A percentile compares a stretch with the other conserved stretches of the same genome.
Conservation (phyloP, 2,113 vertebrate species). For the Sylvilagus bachmani region DNA sequence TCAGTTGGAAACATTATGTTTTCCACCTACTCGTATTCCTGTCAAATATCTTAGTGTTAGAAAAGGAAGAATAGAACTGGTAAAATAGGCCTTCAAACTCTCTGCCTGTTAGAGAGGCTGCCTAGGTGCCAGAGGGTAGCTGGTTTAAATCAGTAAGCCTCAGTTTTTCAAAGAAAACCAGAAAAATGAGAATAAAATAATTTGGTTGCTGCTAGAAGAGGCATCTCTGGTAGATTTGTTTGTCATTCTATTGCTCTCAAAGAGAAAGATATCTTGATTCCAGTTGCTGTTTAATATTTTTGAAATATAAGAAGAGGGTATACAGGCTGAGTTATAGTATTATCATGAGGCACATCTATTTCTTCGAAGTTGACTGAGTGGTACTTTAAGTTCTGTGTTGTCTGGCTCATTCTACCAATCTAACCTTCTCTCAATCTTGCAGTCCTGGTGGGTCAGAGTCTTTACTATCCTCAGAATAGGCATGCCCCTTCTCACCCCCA, state of each 20-base stretch:
- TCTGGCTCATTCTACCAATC: not conserved
- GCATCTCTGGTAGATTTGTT: conserved; percentile 16
- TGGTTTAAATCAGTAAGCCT: conserved; percentile 52
- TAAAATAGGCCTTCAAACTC: conserved; percentile 64
- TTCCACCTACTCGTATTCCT: conserved; percentile 79
- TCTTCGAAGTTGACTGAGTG: not conserved
- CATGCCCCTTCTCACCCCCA: not conserved
- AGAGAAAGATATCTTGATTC: conserved; percentile 36
- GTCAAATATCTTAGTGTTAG: conserved; percentile 78
- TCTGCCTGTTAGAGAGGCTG: conserved; percentile 24
- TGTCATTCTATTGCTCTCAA: conserved; percentile 17
- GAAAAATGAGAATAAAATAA: conserved; percentile 44
- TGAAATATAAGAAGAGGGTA: not conserved
- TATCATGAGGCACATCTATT: not conserved
- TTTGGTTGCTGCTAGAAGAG: conserved; percentile 48
- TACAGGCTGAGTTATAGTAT: not conserved
- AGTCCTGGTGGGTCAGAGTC: not conserved
- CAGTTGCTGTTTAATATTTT: conserved; percentile 7
- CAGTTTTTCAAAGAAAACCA: conserved; percentile 60
- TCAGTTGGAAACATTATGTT: conserved; percentile 83
- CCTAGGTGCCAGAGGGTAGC: not conserved
- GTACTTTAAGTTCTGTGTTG: not conserved
- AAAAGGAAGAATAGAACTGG: conserved; percentile 59
- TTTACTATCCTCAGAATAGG: not conserved
- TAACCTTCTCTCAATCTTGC: not conserved